phyloP scores from a whole-genome alignment of 2,113 vertebrate genomes.

The Sula dactylatra region DNA sequence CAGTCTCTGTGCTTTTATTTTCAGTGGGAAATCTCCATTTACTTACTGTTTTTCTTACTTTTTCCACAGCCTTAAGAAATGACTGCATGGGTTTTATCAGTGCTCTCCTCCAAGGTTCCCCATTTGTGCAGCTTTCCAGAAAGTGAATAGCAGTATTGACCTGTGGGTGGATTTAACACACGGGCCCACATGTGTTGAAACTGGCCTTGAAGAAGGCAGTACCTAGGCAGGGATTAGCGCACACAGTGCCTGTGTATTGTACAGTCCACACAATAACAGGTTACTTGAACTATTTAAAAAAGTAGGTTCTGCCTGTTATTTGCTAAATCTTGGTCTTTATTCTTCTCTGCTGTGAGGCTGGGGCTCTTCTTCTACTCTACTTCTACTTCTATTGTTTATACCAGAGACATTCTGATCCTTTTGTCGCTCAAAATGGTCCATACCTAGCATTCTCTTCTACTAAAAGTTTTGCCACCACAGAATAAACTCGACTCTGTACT shows the following conservation, averaged over 20 bases:
- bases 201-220: background rate
- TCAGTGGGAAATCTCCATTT: accelerated
- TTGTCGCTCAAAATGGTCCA: background rate
- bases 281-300: background rate
- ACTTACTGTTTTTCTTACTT: background rate
- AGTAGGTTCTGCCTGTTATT: background rate
- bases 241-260: accelerated
- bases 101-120: background rate
- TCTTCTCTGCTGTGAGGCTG: background rate
- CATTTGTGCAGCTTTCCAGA: background rate
- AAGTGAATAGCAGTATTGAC: background rate
- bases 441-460: background rate
- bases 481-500: background rate
- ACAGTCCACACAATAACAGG: too few species aligned
- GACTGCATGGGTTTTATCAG: accelerated
- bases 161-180: background rate
- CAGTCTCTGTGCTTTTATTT: background rate
- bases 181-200: accelerated
- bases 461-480: background rate
- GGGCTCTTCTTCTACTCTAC: background rate
- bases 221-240: background rate
- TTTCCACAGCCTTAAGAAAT: background rate
- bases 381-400: background rate
- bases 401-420: background rate
- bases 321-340: background rate